phyloP scores from a whole-genome alignment of 2,888 invertebrate genomes.

The Philereme vetulata region DNA sequence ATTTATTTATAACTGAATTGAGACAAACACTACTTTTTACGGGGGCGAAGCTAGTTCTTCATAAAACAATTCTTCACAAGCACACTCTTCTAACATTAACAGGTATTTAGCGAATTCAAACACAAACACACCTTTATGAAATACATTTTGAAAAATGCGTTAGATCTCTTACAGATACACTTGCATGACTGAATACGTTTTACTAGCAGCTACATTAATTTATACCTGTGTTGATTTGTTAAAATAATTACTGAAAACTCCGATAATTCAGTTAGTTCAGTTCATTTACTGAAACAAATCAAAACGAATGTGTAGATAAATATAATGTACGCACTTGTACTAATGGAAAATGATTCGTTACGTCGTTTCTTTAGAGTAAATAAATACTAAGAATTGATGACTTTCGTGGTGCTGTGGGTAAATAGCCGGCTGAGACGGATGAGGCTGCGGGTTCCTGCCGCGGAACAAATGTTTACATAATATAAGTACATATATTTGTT shows the following conservation, averaged over 20 bases:
- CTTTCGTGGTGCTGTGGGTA: no score
- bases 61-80: no score
- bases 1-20: no score
- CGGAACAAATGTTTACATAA: no score
- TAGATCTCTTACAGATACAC: constrained; percentile 7
- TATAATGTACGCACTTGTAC: neutral
- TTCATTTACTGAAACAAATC: constrained; percentile 28
- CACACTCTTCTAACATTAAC: no score
- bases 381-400: no score
- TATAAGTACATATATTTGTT: no score
- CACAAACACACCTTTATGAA: constrained; percentile 9
- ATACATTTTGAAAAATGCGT: constrained; percentile 13
- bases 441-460: no score
- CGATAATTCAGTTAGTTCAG: constrained; percentile 26
- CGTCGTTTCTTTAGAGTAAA: neutral
- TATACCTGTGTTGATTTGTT: constrained; percentile 2
- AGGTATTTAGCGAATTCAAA: neutral
- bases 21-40: no score
- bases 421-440: no score
- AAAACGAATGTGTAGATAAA: constrained; percentile 8
- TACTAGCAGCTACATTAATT: neutral
- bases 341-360: constrained; percentile 1
- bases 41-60: no score
- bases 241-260: constrained; percentile 30
- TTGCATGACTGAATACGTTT: neutral